phyloP scores from a whole-genome alignment of 2,888 invertebrate genomes.

The Melanostoma scalare region DNA sequence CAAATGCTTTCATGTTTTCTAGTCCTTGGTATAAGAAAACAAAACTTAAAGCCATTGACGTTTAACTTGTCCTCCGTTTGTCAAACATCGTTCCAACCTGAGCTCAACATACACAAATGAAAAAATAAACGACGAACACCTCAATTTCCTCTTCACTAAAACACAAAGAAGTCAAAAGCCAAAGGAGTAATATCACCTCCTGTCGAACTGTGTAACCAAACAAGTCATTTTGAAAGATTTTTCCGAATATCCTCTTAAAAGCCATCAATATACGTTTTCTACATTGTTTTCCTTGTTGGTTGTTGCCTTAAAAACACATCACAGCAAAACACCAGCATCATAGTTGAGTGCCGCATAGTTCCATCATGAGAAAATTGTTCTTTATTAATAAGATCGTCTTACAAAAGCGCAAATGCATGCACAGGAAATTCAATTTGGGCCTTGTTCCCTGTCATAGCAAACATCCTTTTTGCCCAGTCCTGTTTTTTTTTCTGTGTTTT shows the following conservation, averaged over 20 bases:
- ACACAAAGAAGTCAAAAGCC: no score
- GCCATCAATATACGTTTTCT: slow-evolving; percentile 18
- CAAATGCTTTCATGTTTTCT: no score
- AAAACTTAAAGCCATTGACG: no score
- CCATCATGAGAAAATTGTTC: slow-evolving; percentile 52
- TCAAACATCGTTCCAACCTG: no score
- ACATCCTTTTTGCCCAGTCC: slow-evolving; percentile 44
- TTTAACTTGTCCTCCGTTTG: no score
- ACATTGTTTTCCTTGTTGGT: slow-evolving; percentile 38
- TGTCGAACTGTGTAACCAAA: no score
- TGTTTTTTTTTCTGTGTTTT: slow-evolving; percentile 52
- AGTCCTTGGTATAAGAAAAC: no score
- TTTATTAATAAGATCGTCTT: slow-evolving; percentile 70
- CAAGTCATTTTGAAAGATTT: neutral
- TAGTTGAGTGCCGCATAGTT: slow-evolving; percentile 33
- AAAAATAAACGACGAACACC: no score
- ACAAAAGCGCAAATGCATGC: slow-evolving; percentile 66
- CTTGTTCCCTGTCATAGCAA: slow-evolving; percentile 51
- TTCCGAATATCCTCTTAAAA: neutral
- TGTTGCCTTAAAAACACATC: slow-evolving; percentile 11
- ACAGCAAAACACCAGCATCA: slow-evolving; percentile 9
- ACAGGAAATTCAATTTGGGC: slow-evolving; percentile 72
- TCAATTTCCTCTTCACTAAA: no score
- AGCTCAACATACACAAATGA: no score
- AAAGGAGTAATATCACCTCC: no score